A percentile compares a stretch with the other conserved stretches of the same genome.
phyloP scores from a whole-genome alignment of 2,113 vertebrate species.

The Polyodon spathula region DNA sequence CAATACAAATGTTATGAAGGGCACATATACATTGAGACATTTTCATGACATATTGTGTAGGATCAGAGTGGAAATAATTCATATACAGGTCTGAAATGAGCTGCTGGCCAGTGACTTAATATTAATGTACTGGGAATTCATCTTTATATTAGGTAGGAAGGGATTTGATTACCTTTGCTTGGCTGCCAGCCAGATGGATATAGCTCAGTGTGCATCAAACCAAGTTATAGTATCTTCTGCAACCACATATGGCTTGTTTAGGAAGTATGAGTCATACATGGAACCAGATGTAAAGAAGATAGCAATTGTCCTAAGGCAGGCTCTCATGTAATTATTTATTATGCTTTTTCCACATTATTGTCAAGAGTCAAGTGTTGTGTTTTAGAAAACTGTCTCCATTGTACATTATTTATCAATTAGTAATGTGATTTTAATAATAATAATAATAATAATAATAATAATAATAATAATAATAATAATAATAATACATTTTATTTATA shows the following conservation, averaged over 20 bases:
- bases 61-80: not conserved
- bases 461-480: too few species aligned
- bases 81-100: slow-evolving; percentile 23
- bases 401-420: not conserved
- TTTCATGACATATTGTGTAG: not conserved
- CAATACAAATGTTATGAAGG: not conserved
- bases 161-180: slow-evolving; percentile 45
- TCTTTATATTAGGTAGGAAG: slow-evolving; percentile 44
- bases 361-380: slow-evolving; percentile 15
- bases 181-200: slow-evolving; percentile 35
- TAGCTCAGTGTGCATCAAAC: slow-evolving; percentile 37
- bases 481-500: too few species aligned
- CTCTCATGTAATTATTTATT: slow-evolving; percentile 31
- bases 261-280: slow-evolving; percentile 57
- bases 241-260: slow-evolving; percentile 48
- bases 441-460: too few species aligned
- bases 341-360: slow-evolving; percentile 15
- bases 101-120: slow-evolving; percentile 43
- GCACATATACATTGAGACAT: not conserved
- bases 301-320: slow-evolving; percentile 33
- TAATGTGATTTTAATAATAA: not conserved
- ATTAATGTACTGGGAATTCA: slow-evolving; percentile 43
- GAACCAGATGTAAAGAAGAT: slow-evolving; percentile 54
- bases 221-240: slow-evolving; percentile 42
- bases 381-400: not conserved